Percentiles rank a stretch among this genome's conserved stretches.
phyloP scores from a whole-genome alignment of 37 sponge, comb jelly and placozoan species.

The Ianthella basta region DNA sequence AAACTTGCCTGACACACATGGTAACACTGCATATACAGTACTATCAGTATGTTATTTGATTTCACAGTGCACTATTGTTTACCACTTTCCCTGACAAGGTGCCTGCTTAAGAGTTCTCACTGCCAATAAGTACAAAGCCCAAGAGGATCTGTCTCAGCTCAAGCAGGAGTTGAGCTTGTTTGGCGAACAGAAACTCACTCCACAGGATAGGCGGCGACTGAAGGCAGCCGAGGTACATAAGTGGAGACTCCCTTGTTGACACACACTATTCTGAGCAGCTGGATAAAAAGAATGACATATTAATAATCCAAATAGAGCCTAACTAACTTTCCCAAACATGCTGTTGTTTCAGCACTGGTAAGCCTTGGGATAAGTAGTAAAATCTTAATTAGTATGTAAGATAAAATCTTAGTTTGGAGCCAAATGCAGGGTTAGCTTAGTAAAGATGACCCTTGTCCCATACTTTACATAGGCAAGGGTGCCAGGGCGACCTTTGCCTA shows the following conservation, averaged over 20 bases:
- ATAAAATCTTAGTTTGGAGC: too few species aligned
- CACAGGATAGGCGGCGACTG: constrained; percentile 14
- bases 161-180: constrained; percentile 20
- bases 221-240: constrained; percentile 1
- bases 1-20: neutral
- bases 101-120: constrained; percentile 66
- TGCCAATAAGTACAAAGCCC: constrained; percentile 66
- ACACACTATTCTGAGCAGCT: too few species aligned
- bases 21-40: neutral
- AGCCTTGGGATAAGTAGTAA: too few species aligned
- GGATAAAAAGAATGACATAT: too few species aligned
- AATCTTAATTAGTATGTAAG: too few species aligned
- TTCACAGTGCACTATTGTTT: neutral
- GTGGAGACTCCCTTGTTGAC: neutral
- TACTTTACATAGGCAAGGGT: too few species aligned
- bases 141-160: constrained; percentile 27
- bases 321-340: too few species aligned
- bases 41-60: neutral
- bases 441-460: too few species aligned
- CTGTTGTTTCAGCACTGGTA: too few species aligned
- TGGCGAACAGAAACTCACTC: neutral
- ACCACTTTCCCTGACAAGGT: constrained; percentile 1
- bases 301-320: too few species aligned
- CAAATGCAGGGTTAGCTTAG: too few species aligned
- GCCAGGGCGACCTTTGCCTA: too few species aligned